phyloP scores from a whole-genome alignment of 2,888 invertebrate species.

The Drosophila atripex region DNA sequence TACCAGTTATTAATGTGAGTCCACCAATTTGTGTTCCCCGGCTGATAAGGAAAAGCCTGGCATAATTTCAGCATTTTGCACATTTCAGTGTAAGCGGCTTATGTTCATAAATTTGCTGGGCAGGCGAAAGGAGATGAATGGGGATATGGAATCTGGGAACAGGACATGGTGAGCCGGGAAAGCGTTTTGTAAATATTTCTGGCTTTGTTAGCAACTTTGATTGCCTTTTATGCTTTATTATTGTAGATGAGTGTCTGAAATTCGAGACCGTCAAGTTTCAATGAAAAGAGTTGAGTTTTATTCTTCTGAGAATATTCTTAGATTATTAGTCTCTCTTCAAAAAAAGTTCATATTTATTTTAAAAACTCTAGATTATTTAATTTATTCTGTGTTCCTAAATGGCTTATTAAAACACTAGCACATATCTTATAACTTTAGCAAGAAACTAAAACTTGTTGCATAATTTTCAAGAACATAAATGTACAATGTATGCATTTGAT shows the following conservation, averaged over 20 bases:
- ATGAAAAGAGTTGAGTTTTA: background rate
- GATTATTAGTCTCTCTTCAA: too few relatives aligned
- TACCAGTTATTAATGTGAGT: conserved; percentile 58
- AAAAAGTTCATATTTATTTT: too few relatives aligned
- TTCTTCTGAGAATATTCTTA: too few relatives aligned
- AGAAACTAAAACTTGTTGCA: too few relatives aligned
- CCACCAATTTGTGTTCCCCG: conserved; percentile 65
- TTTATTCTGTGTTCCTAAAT: too few relatives aligned
- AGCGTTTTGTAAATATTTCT: conserved; percentile 27
- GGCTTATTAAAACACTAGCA: too few relatives aligned
- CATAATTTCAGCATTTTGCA: conserved; percentile 57
- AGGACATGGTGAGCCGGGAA: conserved; percentile 1
- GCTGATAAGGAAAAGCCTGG: conserved; percentile 73
- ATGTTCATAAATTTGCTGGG: conserved; percentile 75
- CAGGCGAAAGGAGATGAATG: background rate
- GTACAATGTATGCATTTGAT: too few relatives aligned
- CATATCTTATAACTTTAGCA: too few relatives aligned
- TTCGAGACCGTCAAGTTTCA: conserved; percentile 4
- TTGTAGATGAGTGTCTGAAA: conserved; percentile 5
- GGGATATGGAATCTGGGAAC: background rate
- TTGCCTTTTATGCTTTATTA: conserved; percentile 45
- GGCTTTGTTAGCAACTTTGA: conserved; percentile 29
- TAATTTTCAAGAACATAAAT: too few relatives aligned
- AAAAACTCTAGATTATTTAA: too few relatives aligned
- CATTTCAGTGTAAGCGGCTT: conserved; percentile 72